Conservation (phyloP, 2,888 invertebrate species). For the Orthosia gothica region DNA sequence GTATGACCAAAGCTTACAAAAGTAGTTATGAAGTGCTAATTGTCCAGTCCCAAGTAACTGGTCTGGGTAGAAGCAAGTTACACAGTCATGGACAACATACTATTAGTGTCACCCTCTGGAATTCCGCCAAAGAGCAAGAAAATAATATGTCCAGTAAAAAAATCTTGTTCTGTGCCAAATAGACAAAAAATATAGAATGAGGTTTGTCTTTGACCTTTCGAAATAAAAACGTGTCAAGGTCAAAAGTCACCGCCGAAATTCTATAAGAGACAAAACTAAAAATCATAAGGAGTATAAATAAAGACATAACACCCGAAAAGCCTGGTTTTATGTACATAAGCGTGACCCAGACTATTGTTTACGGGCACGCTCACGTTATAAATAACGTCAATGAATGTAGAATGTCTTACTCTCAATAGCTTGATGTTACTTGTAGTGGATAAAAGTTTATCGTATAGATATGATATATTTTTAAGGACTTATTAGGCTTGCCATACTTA, state of each 20-base stretch:
- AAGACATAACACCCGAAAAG: slow-evolving; percentile 32
- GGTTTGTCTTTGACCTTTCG: neutral
- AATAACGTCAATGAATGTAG: slow-evolving; percentile 65
- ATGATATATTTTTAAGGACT: slow-evolving; percentile 23
- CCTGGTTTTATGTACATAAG: slow-evolving; percentile 44
- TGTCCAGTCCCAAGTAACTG: too few relatives aligned
- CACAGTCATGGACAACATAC: too few relatives aligned
- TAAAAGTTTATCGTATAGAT: neutral
- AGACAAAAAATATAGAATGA: neutral
- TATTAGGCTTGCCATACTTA: neutral
- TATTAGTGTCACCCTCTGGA: too few relatives aligned
- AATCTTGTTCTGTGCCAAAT: too few relatives aligned
- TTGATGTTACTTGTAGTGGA: slow-evolving; percentile 8
- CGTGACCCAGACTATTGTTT: slow-evolving; percentile 48
- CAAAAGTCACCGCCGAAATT: slow-evolving; percentile 5
- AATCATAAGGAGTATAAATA: slow-evolving; percentile 23
- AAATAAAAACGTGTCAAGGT: slow-evolving; percentile 22
- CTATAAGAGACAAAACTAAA: slow-evolving; percentile 30
- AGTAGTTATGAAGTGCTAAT: too few relatives aligned
- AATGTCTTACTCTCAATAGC: slow-evolving; percentile 58
- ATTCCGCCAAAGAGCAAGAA: too few relatives aligned
- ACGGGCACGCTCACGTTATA: slow-evolving; percentile 62
- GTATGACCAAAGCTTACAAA: too few relatives aligned
- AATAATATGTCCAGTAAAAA: neutral
- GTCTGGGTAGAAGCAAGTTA: too few relatives aligned